These are phyloP conservation scores for Tauraco erythrolophus DNA, from an alignment of 2,113 vertebrate genomes.

Conservation along the genomic window DNA sequence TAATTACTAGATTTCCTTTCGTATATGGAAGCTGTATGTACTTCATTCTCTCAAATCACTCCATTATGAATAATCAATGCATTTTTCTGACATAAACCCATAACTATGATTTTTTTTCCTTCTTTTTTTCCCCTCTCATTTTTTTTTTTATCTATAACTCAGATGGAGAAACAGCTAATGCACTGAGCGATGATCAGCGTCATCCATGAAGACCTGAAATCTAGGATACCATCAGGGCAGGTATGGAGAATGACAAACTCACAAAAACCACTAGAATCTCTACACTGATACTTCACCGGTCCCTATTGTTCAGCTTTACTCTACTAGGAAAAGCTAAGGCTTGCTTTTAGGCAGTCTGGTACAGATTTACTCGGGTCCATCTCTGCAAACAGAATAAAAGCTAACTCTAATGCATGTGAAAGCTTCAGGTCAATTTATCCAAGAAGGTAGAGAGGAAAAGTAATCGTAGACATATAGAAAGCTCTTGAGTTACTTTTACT, in stretches of 20 bases:
- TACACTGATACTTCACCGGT: background rate
- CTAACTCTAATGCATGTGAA: background rate
- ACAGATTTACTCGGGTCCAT: background rate
- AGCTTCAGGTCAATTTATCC: background rate
- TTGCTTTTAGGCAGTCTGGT: background rate
- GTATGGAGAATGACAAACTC: background rate
- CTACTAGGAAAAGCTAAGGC: background rate
- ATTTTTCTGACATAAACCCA: background rate
- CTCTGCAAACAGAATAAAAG: background rate
- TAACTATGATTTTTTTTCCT: background rate
- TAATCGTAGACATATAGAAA: rapidly evolving
- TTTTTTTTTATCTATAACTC: background rate
- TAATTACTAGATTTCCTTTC: background rate
- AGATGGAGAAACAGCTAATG: background rate
- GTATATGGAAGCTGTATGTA: background rate
- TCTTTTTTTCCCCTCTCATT: background rate
- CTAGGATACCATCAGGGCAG: background rate
- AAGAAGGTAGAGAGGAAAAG: background rate
- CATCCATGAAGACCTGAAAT: background rate
- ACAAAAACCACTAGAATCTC: background rate
- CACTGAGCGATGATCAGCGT: rapidly evolving
- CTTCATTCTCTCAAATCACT: background rate
- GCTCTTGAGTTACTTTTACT: background rate
- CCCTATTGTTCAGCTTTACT: background rate
- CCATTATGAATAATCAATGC: background rate